Evolutionary conservation across 2,113 vertebrate genomes (phyloP).

Genomic region (Diadophis punctatus): DNA sequence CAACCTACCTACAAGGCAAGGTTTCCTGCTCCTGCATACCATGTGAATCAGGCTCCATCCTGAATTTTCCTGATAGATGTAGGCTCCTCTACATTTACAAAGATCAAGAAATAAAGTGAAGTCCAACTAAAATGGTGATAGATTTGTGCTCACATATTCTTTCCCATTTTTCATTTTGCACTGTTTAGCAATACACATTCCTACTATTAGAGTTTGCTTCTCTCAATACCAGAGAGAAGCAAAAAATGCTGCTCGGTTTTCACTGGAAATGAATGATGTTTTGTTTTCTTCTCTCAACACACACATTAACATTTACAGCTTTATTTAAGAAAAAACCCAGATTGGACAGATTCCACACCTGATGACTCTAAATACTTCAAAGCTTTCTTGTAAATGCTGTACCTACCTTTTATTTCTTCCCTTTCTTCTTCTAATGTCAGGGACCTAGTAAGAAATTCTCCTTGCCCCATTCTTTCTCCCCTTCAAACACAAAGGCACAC

Average conservation of each 20-base stretch:
- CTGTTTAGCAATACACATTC: background rate
- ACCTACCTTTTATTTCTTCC: slow-evolving; percentile 16
- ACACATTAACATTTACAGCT: slow-evolving; percentile 41
- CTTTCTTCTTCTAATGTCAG: background rate
- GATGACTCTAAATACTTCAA: slow-evolving; percentile 32
- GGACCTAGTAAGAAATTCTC: slow-evolving; percentile 1
- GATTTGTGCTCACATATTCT: accelerated
- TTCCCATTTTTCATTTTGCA: background rate
- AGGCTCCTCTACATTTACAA: background rate
- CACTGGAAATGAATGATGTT: background rate
- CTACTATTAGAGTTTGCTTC: background rate
- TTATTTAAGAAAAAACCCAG: background rate
- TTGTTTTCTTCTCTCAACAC: slow-evolving; percentile 40
- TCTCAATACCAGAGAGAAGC: background rate
- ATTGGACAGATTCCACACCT: slow-evolving; percentile 34
- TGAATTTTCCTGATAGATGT: background rate
- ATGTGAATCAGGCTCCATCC: background rate
- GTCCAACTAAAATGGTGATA: accelerated
- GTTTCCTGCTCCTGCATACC: background rate
- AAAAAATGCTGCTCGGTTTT: slow-evolving; percentile 4
- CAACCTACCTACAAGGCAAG: background rate
- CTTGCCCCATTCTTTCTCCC: background rate
- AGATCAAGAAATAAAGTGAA: background rate
- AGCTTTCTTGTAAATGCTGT: slow-evolving; percentile 16
- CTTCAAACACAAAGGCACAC: background rate